These are phyloP conservation scores for Schizothorax lantsangensis DNA, from an alignment of 2,797 vertebrate species.

Conservation along the genomic window DNA sequence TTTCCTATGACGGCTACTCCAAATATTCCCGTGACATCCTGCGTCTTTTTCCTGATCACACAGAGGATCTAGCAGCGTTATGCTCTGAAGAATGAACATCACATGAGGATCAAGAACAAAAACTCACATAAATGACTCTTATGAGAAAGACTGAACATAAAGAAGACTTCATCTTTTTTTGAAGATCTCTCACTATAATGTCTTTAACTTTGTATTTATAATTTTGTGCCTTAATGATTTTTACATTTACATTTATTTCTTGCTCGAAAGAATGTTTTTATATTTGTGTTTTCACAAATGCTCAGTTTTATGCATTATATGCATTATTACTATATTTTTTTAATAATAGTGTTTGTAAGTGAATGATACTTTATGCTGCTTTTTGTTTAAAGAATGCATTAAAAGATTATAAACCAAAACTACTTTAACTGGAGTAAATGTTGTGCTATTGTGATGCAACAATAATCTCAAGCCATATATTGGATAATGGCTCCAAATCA, in stretches of 20 bases:
- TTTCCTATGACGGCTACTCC: conserved; percentile 76
- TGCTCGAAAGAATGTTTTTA: neutral
- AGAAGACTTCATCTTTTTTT: neutral
- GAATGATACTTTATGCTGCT: neutral
- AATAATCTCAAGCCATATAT: neutral
- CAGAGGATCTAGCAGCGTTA: conserved; percentile 74
- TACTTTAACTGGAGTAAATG: conserved; percentile 15
- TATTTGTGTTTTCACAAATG: conserved; percentile 14
- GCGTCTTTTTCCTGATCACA: conserved; percentile 71
- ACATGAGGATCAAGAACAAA: neutral
- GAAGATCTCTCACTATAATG: neutral
- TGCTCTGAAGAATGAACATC: conserved; percentile 57
- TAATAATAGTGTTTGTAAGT: neutral
- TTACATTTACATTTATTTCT: conserved; percentile 4
- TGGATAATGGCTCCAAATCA: neutral
- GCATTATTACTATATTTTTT: neutral
- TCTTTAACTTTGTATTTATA: neutral
- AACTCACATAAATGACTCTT: neutral
- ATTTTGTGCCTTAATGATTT: neutral
- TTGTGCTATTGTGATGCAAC: conserved; percentile 21
- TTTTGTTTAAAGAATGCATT: neutral
- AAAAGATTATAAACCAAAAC: conserved; percentile 12
- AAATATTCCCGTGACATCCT: conserved; percentile 75
- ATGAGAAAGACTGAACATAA: neutral
- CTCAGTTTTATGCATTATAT: conserved; percentile 34